A percentile compares a stretch with the other conserved stretches of the same genome.
These are phyloP conservation scores for Maccullochella peelii DNA, from an alignment of 2,113 vertebrate species.

Conservation along the genomic window DNA sequence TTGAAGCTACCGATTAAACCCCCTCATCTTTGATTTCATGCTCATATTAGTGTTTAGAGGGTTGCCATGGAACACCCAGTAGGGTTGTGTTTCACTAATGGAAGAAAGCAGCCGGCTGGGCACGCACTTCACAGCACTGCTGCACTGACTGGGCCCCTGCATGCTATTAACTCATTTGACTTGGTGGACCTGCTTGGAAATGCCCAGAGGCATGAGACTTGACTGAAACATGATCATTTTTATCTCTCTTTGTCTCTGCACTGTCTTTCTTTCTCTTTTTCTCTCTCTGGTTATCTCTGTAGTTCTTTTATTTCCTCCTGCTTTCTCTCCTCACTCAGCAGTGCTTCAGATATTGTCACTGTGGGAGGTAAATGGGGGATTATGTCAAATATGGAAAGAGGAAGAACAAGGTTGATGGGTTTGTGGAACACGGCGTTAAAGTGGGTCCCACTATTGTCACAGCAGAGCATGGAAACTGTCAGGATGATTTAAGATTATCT, in stretches of 20 bases:
- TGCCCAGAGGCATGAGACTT: background rate
- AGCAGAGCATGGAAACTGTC: conserved; percentile 22
- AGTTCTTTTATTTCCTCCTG: background rate
- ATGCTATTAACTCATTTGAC: conserved; percentile 38
- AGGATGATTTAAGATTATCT: conserved; percentile 39
- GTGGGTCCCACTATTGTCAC: conserved; percentile 26
- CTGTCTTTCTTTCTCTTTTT: background rate
- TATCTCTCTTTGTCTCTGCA: background rate
- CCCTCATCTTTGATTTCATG: conserved; percentile 56
- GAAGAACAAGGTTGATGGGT: conserved; percentile 18
- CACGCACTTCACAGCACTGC: conserved; percentile 59
- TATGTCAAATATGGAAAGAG: conserved; percentile 38
- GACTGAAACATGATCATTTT: conserved; percentile 3
- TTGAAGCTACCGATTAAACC: conserved; percentile 56
- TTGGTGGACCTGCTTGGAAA: conserved; percentile 22
- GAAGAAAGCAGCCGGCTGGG: conserved; percentile 47
- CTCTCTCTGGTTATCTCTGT: background rate
- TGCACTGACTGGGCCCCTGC: conserved; percentile 18
- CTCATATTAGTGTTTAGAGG: conserved; percentile 46
- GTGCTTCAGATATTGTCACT: conserved; percentile 1
- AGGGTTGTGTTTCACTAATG: conserved; percentile 60
- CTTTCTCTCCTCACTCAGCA: conserved; percentile 4
- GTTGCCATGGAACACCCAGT: conserved; percentile 65
- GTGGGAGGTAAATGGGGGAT: conserved; percentile 17
- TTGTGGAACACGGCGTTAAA: conserved; percentile 26